Conservation (phyloP, 2,797 vertebrate species). For the Delichon dasypus region DNA sequence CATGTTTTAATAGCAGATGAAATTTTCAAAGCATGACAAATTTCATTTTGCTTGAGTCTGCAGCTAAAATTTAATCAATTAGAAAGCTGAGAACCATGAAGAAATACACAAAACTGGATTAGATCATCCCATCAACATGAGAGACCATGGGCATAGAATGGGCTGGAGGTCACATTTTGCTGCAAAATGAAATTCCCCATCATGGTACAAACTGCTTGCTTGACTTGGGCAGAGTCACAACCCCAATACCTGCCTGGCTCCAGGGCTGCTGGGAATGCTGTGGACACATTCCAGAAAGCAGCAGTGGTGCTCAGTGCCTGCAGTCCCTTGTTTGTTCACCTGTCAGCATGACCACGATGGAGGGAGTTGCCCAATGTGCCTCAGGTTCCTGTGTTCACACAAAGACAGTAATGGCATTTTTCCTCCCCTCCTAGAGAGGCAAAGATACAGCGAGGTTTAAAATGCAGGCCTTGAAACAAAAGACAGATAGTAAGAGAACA, state of each 20-base stretch:
- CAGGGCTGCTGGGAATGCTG: not conserved
- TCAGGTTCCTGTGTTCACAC: accelerated
- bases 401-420: not conserved
- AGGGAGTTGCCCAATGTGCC: not conserved
- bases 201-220: not conserved
- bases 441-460: accelerated
- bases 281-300: not conserved
- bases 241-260: not conserved
- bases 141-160: not conserved
- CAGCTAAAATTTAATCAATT: not conserved
- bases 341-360: not conserved
- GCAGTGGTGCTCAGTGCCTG: not conserved
- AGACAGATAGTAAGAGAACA: not conserved
- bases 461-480: not conserved
- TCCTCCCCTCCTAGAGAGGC: not conserved
- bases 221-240: not conserved
- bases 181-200: not conserved
- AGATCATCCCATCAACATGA: not conserved
- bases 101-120: not conserved
- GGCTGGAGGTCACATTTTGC: not conserved
- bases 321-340: not conserved
- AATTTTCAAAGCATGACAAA: not conserved
- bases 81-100: not conserved
- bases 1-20: not conserved
- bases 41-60: not conserved